Conservation (phyloP, 2,888 invertebrate genomes). For the Agrotis puta region DNA sequence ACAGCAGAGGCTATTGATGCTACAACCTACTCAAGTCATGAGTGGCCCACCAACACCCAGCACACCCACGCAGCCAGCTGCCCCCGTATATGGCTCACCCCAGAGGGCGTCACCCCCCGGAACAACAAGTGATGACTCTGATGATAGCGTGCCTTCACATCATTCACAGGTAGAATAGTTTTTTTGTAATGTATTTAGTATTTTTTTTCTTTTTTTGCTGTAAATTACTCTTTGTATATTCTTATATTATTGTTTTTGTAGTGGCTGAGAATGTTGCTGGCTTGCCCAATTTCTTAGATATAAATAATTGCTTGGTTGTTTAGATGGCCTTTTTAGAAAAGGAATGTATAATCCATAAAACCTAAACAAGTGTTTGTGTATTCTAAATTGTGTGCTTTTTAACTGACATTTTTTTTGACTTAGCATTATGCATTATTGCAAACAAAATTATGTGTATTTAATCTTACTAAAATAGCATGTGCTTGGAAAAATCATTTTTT, state of each 20-base stretch:
- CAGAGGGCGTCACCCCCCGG: conserved; percentile 93
- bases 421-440: not conserved
- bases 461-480: conserved; percentile 19
- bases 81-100: conserved; percentile 90
- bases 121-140: conserved; percentile 96
- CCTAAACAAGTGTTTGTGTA: conserved; percentile 3
- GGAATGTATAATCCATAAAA: not conserved
- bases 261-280: conserved; percentile 1
- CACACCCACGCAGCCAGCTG: conserved; percentile 83
- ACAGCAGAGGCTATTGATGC: conserved; percentile 89
- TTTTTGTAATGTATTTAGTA: not conserved
- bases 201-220: not conserved
- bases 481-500: not conserved
- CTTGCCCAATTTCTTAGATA: not conserved
- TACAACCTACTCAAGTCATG: conserved; percentile 90
- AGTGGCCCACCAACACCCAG: conserved; percentile 86
- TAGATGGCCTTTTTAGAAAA: conserved; percentile 6
- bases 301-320: conserved; percentile 14
- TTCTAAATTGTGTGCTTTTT: conserved; percentile 4
- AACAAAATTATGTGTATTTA: not conserved
- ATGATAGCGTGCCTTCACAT: conserved; percentile 94
- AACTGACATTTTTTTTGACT: no score
- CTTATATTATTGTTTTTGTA: conserved; percentile 4
- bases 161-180: conserved; percentile 84
- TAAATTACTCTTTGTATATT: not conserved